phyloP scores from a whole-genome alignment of 1,140 invertebrate genomes.

The Panagrolaimus sp. region DNA sequence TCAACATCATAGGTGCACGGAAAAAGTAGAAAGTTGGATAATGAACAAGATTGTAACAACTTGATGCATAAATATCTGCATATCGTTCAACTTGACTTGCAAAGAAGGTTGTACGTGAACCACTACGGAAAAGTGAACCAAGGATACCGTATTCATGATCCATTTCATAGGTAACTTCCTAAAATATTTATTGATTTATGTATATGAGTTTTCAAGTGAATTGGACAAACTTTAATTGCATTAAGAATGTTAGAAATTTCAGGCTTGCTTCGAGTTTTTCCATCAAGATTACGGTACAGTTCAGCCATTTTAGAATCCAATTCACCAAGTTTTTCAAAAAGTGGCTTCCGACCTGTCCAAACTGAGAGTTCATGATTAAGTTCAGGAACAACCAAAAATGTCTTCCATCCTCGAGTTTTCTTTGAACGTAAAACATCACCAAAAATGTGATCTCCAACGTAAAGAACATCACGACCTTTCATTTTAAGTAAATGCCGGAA shows the following conservation, averaged over 20 bases:
- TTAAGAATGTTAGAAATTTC: slow-evolving; percentile 80
- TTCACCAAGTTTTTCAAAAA: slow-evolving; percentile 83
- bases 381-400: slow-evolving; percentile 95
- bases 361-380: slow-evolving; percentile 90
- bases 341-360: slow-evolving; percentile 90
- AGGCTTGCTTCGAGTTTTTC: slow-evolving; percentile 83
- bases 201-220: slow-evolving; percentile 25
- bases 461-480: slow-evolving; percentile 93
- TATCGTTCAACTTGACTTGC: slow-evolving; percentile 90
- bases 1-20: slow-evolving; percentile 65
- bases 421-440: slow-evolving; percentile 97
- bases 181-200: slow-evolving; percentile 27
- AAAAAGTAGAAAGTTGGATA: slow-evolving; percentile 89
- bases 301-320: slow-evolving; percentile 85
- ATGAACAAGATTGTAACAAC: slow-evolving; percentile 90
- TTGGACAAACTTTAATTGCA: slow-evolving; percentile 69
- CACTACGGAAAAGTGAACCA: slow-evolving; percentile 82
- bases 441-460: slow-evolving; percentile 94
- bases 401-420: slow-evolving; percentile 94
- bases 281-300: slow-evolving; percentile 92
- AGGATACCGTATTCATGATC: slow-evolving; percentile 94
- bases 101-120: slow-evolving; percentile 95
- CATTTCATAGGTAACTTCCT: slow-evolving; percentile 93
- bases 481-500: slow-evolving; percentile 92
- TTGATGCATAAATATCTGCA: slow-evolving; percentile 91